These are phyloP conservation scores for Oreohelix idahoensis DNA, from an alignment of 1,140 invertebrate species.

Conservation along the genomic window DNA sequence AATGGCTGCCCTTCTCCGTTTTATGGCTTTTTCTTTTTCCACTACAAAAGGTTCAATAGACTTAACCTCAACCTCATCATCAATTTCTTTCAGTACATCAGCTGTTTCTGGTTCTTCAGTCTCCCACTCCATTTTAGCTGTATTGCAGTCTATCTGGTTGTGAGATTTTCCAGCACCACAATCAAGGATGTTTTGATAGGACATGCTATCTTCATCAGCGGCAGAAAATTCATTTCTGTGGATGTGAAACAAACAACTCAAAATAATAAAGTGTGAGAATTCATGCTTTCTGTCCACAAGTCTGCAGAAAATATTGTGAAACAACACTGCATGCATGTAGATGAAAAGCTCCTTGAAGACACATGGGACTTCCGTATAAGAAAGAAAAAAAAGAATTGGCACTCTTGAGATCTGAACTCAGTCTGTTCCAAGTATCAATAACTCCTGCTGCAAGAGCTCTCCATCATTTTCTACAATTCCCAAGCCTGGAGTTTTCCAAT, in stretches of 20 bases:
- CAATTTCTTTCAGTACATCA: background rate
- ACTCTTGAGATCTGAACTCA: no score
- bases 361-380: no score
- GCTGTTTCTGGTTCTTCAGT: background rate
- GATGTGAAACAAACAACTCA: background rate
- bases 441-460: no score
- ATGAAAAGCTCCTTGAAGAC: no score
- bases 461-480: no score
- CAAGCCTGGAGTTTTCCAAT: no score
- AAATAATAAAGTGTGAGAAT: no score
- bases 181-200: slow-evolving; percentile 22
- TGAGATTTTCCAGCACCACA: background rate
- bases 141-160: background rate
- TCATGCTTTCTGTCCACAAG: no score
- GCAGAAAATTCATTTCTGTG: slow-evolving; percentile 27
- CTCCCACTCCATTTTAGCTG: background rate
- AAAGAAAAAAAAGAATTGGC: no score
- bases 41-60: background rate
- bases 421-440: no score
- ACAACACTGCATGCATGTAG: no score
- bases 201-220: slow-evolving; percentile 21
- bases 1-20: slow-evolving; percentile 11
- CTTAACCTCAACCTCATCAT: background rate
- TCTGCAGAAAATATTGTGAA: no score
- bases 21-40: background rate